These are phyloP conservation scores for Syrphus vitripennis DNA, from an alignment of 2,888 invertebrate species.

Conservation along the genomic window DNA sequence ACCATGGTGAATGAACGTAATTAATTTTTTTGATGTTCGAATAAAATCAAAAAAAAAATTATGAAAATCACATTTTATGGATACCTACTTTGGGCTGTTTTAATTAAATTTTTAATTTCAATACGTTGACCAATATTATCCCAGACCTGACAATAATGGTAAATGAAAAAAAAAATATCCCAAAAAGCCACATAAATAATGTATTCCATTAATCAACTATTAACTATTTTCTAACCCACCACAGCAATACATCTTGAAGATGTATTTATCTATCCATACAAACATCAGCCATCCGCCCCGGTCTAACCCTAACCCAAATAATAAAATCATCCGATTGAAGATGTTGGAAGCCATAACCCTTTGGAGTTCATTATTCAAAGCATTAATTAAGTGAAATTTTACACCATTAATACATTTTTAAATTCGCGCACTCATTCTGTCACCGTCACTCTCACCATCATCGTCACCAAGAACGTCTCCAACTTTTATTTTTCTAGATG, in stretches of 20 bases:
- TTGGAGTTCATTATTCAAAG: constrained; percentile 46
- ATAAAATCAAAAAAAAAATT: too few relatives aligned
- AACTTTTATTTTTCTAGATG: constrained; percentile 25
- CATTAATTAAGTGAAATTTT: constrained; percentile 66
- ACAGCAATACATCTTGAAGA: neutral
- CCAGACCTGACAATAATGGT: too few relatives aligned
- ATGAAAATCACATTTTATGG: too few relatives aligned
- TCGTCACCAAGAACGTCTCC: neutral
- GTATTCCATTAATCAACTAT: too few relatives aligned
- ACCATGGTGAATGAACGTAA: too few relatives aligned
- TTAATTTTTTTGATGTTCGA: too few relatives aligned
- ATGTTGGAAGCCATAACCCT: neutral
- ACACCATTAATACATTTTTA: constrained; percentile 59
- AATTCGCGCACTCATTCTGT: constrained; percentile 48
- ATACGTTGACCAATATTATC: too few relatives aligned
- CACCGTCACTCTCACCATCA: neutral
- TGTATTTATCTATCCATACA: neutral
- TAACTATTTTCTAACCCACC: neutral
- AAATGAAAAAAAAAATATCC: too few relatives aligned
- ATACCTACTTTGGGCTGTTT: too few relatives aligned
- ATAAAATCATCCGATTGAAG: neutral
- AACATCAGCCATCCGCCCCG: neutral
- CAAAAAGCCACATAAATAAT: too few relatives aligned
- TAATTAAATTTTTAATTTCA: too few relatives aligned
- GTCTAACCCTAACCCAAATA: neutral